A percentile compares a stretch with the other conserved stretches of the same genome.
Conservation (phyloP, 2,888 invertebrate species). For the Drosophila infuscata region DNA sequence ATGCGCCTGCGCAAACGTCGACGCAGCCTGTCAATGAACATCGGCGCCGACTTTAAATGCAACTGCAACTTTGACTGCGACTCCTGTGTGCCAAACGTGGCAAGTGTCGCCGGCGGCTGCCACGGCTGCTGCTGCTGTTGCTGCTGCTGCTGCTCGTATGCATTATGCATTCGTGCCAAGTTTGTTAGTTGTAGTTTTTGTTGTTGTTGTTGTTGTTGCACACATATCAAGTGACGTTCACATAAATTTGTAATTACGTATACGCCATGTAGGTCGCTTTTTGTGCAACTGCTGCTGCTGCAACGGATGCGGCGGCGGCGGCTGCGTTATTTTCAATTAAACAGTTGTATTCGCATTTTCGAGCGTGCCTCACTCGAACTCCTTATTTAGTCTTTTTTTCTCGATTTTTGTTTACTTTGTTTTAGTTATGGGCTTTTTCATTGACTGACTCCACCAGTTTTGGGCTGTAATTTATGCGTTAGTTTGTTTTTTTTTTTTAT, state of each 20-base stretch:
- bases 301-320: not conserved
- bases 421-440: slow-evolving; percentile 14
- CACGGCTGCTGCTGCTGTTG: slow-evolving; percentile 29
- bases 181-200: slow-evolving; percentile 31
- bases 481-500: slow-evolving; percentile 34
- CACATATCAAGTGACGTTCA: slow-evolving; percentile 60
- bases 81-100: slow-evolving; percentile 54
- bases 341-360: slow-evolving; percentile 51
- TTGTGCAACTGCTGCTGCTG: slow-evolving; percentile 7
- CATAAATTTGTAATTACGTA: slow-evolving; percentile 80
- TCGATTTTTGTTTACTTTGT: slow-evolving; percentile 31
- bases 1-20: slow-evolving; percentile 53
- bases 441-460: slow-evolving; percentile 56
- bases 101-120: slow-evolving; percentile 56
- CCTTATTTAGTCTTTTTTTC: slow-evolving; percentile 64
- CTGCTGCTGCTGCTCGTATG: slow-evolving; percentile 17
- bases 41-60: slow-evolving; percentile 6
- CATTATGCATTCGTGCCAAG: slow-evolving; percentile 65
- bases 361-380: slow-evolving; percentile 64
- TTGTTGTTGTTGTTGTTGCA: slow-evolving; percentile 25
- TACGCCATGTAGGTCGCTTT: slow-evolving; percentile 75
- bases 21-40: slow-evolving; percentile 27
- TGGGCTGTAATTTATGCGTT: slow-evolving; percentile 71
- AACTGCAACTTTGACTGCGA: slow-evolving; percentile 6
- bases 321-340: slow-evolving; percentile 64